Conservation (phyloP, 2,113 vertebrate genomes). For the Otocyon megalotis region DNA sequence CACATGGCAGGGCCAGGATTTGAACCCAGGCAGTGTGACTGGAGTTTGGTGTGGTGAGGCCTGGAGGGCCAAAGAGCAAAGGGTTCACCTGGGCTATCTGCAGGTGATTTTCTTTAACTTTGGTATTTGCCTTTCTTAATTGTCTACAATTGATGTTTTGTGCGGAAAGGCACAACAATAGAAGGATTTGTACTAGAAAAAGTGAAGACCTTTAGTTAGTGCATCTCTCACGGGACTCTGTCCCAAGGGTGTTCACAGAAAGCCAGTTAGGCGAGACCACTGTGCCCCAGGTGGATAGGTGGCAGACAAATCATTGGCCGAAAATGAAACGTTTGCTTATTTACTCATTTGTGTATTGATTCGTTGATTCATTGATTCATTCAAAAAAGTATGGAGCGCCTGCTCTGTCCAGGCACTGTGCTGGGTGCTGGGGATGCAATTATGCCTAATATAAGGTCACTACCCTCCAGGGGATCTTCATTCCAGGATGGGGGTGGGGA, state of each 20-base stretch:
- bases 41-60: rapidly evolving
- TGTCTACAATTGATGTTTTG: not conserved
- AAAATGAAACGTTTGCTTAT: not conserved
- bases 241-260: not conserved
- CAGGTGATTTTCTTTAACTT: not conserved
- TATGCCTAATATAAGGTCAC: not conserved
- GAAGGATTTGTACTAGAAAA: not conserved
- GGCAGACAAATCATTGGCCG: not conserved
- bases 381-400: not conserved
- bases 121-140: not conserved
- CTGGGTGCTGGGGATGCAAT: not conserved
- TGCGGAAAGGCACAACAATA: not conserved
- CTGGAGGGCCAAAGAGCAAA: not conserved
- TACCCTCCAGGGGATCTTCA: not conserved
- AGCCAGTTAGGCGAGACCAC: not conserved
- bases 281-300: not conserved
- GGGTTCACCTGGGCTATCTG: not conserved
- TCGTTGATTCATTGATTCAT: not conserved
- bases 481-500: not conserved
- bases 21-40: not conserved
- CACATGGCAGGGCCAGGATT: not conserved
- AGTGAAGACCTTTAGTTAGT: not conserved
- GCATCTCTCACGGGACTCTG: rapidly evolving
- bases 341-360: not conserved
- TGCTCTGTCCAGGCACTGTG: not conserved